A percentile compares a stretch with the other conserved stretches of the same genome.
These are phyloP conservation scores for Darevskia mixta DNA, from an alignment of 2,797 vertebrate genomes.

Conservation along the genomic window DNA sequence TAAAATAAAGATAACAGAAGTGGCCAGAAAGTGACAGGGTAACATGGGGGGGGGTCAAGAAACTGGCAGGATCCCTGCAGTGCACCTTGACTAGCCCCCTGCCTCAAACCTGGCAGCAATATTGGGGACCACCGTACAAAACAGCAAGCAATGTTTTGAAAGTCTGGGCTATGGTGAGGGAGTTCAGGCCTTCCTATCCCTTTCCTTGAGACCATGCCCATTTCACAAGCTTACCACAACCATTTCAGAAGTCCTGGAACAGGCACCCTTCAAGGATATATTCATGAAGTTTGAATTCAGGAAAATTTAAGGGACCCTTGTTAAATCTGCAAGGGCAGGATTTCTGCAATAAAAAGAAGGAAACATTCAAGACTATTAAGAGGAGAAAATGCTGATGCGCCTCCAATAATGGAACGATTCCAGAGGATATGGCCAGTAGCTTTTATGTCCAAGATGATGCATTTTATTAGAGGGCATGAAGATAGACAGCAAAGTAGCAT, in stretches of 20 bases:
- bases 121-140: background rate
- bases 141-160: background rate
- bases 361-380: background rate
- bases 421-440: slow-evolving; percentile 14
- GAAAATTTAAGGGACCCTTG: background rate
- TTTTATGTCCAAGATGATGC: slow-evolving; percentile 17
- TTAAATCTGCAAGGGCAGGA: background rate
- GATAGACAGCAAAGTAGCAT: slow-evolving; percentile 8
- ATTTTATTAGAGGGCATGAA: slow-evolving; percentile 16
- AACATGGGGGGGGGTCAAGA: background rate
- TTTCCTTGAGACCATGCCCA: background rate
- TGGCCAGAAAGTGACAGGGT: no score
- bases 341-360: slow-evolving; percentile 20
- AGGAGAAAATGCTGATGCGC: slow-evolving; percentile 8
- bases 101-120: no score
- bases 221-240: background rate
- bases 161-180: background rate
- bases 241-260: background rate
- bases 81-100: no score
- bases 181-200: no score
- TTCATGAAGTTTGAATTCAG: background rate
- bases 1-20: no score
- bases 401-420: slow-evolving; percentile 1
- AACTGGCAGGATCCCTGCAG: background rate
- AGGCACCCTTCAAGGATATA: background rate